Evolutionary conservation across 2,113 vertebrate genomes (phyloP).

Genomic region (Heteronetta atricapilla): DNA sequence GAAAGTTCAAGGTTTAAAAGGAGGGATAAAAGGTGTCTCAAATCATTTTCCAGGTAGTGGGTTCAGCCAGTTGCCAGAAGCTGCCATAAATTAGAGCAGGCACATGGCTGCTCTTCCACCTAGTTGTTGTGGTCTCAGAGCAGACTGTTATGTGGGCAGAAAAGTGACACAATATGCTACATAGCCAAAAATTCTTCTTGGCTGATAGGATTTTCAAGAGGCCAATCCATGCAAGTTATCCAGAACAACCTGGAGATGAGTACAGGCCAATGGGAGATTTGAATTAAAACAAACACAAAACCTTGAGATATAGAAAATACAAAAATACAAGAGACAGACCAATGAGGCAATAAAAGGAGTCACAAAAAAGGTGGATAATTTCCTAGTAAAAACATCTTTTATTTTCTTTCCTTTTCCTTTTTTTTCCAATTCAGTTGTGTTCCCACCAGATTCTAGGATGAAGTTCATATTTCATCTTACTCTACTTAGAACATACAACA

Average conservation of each 20-base stretch:
- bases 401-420: background rate
- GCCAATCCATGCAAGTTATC: background rate
- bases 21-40: background rate
- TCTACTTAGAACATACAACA: background rate
- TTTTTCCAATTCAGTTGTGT: background rate
- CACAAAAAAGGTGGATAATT: background rate
- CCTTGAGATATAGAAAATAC: background rate
- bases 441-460: background rate
- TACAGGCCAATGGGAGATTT: background rate
- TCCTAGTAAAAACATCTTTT: background rate
- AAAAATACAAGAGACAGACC: background rate
- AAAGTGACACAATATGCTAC: background rate
- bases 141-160: constrained; percentile 1
- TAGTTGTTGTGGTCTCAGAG: background rate
- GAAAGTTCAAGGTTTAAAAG: background rate
- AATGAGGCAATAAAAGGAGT: background rate
- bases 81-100: background rate
- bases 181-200: background rate
- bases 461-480: background rate
- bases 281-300: background rate
- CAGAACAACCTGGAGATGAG: background rate
- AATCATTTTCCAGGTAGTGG: background rate
- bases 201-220: background rate
- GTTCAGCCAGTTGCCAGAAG: background rate
- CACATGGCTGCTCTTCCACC: background rate